Base-by-base conservation (phyloP, 2,797 vertebrate genomes). In the Arremon aurantiirostris region DNA sequence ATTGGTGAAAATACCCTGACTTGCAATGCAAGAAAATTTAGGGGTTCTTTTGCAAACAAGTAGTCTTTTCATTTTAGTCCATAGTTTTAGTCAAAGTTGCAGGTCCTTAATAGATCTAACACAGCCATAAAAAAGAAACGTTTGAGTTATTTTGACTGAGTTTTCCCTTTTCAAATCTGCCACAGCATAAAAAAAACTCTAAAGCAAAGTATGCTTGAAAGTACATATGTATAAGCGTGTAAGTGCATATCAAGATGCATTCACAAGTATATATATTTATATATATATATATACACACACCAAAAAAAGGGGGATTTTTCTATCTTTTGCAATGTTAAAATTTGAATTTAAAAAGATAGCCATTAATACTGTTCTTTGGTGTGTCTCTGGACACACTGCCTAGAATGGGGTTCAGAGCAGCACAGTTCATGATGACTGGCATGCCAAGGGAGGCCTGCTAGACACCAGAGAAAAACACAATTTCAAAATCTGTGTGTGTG, bases 221-320 rank as follows among this genome's bases (percentile, higher is more conserved):
- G 24, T 46, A 14, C 35, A 37, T 10, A 2, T 37, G 14, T 28
- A 27, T 86, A 68, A 39, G 21, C 53, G 46, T 22, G 14, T 16
- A 81, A 46, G 6, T 32, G 12, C 27, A 34, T 52, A n/a, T 53
- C 14, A 65, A 59, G 27, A 12, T 27, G 4, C 24, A 44, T 61
- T 27, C 30, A 65, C 28, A 69, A 73, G 17, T 24, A 2, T 22
- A 55, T 22, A 14, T n/a, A 32, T 21, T 4, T 32, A 9, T 32
- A 14, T 53, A 14, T 20, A 26, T 19, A 44, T 7, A 26, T 20
- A 34, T 8, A 24, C 2, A 32, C 7, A 39, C 17, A 17, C 12
- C 8, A 6, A 5, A 23, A 24, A 41, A 24, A 19, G 4, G 3
- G 3, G 0, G 5, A 9, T 50, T 71, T 68, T 59, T 37, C 23